phyloP scores from a whole-genome alignment of 2,797 vertebrate genomes.

The Eulemur albifrons region DNA sequence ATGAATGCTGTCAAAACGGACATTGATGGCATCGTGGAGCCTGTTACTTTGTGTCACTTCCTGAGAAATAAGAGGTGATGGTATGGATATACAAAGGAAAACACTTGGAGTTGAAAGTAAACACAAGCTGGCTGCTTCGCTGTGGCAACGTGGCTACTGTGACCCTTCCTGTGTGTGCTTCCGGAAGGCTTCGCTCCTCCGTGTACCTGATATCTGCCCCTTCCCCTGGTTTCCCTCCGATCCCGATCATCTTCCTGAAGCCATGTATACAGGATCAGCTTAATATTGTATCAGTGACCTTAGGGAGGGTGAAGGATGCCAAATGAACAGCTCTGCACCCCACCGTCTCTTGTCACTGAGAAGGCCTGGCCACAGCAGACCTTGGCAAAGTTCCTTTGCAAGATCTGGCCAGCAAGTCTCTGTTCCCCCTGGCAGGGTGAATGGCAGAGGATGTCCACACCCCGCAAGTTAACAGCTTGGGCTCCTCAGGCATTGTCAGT shows the following conservation, averaged over 20 bases:
- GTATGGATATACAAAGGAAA: constrained; percentile 57
- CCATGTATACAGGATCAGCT: neutral
- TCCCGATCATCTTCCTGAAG: neutral
- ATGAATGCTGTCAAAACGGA: constrained; percentile 76
- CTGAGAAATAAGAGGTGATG: constrained; percentile 70
- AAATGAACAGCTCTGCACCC: constrained; percentile 51
- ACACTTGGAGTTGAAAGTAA: constrained; percentile 68
- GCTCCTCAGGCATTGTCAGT: neutral
- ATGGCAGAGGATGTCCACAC: neutral
- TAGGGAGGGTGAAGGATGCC: neutral
- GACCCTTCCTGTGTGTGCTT: neutral
- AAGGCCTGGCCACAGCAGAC: constrained; percentile 16
- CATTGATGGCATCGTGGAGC: constrained; percentile 69
- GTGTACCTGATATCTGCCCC: neutral
- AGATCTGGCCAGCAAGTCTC: neutral
- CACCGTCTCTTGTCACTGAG: neutral
- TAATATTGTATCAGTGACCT: neutral
- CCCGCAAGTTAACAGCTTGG: constrained; percentile 49
- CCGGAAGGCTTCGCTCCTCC: accelerated
- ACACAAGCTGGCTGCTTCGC: constrained; percentile 69
- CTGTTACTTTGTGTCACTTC: constrained; percentile 76
- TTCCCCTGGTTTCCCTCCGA: neutral
- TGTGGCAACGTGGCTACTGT: neutral
- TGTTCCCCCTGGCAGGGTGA: neutral
- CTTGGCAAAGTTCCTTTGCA: neutral